These are phyloP conservation scores for Capitulum mitella DNA, from an alignment of 2,888 invertebrate species.

Conservation along the genomic window DNA sequence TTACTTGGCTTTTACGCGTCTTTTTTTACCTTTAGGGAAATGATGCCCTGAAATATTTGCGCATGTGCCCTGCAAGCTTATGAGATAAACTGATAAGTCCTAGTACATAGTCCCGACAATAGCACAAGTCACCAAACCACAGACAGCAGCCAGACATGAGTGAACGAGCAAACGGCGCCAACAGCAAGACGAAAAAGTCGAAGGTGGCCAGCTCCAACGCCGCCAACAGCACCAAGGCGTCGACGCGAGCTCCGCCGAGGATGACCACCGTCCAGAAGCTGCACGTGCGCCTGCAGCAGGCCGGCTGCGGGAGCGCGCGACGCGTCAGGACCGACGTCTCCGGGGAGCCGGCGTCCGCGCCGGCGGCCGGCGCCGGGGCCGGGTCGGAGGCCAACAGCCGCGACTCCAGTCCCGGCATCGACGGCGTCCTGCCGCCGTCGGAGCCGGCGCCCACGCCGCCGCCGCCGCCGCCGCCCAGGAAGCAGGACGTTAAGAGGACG, in stretches of 20 bases:
- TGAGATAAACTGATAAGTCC: too few relatives aligned
- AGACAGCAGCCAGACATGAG: too few relatives aligned
- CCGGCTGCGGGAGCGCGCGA: neutral
- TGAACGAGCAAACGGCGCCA: neutral
- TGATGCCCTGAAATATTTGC: too few relatives aligned
- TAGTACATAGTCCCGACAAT: too few relatives aligned
- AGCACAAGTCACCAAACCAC: too few relatives aligned
- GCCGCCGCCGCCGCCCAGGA: neutral
- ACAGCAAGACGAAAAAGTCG: neutral
- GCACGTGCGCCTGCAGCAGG: neutral
- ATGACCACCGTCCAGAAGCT: neutral
- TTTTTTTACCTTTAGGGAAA: too few relatives aligned
- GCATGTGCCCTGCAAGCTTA: too few relatives aligned
- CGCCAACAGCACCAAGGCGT: neutral
- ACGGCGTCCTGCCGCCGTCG: neutral
- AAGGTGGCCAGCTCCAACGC: neutral
- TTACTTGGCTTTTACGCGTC: too few relatives aligned
- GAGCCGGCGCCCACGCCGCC: neutral
- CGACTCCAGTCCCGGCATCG: constrained; percentile 1
- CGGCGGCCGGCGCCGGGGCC: neutral
- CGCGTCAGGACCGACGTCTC: neutral
- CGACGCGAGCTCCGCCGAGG: neutral
- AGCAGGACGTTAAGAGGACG: neutral
- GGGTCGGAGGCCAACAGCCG: neutral
- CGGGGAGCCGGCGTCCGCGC: neutral